Evolutionary conservation across 2,888 invertebrate genomes (phyloP).

Genomic region (Erpobdella octoculata): DNA sequence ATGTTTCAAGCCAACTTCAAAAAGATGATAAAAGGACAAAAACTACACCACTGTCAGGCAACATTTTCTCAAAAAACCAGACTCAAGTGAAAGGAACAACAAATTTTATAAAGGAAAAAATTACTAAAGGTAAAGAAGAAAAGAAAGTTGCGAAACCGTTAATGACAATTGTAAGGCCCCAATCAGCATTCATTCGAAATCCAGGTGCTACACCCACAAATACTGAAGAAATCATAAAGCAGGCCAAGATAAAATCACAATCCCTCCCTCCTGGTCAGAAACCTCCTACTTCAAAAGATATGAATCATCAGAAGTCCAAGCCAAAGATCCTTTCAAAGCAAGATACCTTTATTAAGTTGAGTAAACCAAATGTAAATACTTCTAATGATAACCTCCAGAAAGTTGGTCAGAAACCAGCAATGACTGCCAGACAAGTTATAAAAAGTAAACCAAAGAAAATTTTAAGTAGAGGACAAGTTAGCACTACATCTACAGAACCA

Average conservation of each 20-base stretch:
- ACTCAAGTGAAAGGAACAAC: neutral
- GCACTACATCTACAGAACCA: neutral
- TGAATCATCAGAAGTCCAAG: conserved; percentile 9
- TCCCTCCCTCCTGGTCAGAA: conserved; percentile 24
- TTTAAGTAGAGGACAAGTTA: neutral
- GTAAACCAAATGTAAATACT: neutral
- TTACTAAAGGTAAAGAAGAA: neutral
- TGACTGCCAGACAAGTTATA: neutral
- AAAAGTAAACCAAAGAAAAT: neutral
- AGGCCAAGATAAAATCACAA: conserved; percentile 20
- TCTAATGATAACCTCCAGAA: conserved; percentile 5
- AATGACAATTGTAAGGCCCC: neutral
- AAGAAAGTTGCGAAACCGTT: neutral
- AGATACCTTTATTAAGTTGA: conserved; percentile 29
- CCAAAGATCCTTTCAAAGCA: conserved; percentile 24
- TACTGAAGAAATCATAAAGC: conserved; percentile 16
- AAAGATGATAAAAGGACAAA: conserved; percentile 9
- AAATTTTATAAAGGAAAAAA: neutral
- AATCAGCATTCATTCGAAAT: conserved; percentile 19
- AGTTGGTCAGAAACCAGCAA: neutral
- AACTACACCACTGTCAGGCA: neutral
- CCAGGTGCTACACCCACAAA: neutral
- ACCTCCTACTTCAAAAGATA: conserved; percentile 4
- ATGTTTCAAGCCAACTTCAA: neutral
- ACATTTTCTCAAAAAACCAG: neutral